Conservation (phyloP, 2,888 invertebrate genomes). For the Leucoma salicis region DNA sequence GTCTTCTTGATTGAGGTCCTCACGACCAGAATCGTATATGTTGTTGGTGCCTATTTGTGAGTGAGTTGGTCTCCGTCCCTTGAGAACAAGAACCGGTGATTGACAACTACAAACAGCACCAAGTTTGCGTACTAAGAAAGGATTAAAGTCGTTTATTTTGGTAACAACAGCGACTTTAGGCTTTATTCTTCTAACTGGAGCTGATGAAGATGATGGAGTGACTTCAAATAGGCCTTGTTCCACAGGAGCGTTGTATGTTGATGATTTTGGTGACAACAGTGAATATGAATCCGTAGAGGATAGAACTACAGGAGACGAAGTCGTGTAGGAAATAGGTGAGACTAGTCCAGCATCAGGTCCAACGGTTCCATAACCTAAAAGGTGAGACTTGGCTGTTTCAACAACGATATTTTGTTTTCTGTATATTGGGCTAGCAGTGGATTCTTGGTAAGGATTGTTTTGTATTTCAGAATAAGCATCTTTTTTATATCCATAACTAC, state of each 20-base stretch:
- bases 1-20: conserved; percentile 50
- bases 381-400: conserved; percentile 62
- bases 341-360: conserved; percentile 62
- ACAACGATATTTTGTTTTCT: conserved; percentile 66
- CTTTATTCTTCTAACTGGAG: conserved; percentile 57
- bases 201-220: conserved; percentile 48
- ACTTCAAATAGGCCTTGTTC: conserved; percentile 68
- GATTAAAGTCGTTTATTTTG: conserved; percentile 87
- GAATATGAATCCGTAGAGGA: conserved; percentile 51
- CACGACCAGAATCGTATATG: conserved; percentile 53
- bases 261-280: conserved; percentile 42
- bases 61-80: conserved; percentile 68
- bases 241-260: conserved; percentile 59
- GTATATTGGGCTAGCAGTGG: conserved; percentile 42
- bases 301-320: conserved; percentile 50
- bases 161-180: conserved; percentile 83
- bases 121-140: conserved; percentile 85
- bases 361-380: conserved; percentile 60
- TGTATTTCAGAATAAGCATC: conserved; percentile 31
- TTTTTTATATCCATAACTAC: conserved; percentile 47
- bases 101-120: conserved; percentile 88
- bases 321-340: conserved; percentile 59
- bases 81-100: conserved; percentile 78
- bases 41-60: conserved; percentile 54
- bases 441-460: conserved; percentile 54